Base-by-base conservation (phyloP, 2,888 invertebrate genomes). In the Lasioglossum malachurum region DNA sequence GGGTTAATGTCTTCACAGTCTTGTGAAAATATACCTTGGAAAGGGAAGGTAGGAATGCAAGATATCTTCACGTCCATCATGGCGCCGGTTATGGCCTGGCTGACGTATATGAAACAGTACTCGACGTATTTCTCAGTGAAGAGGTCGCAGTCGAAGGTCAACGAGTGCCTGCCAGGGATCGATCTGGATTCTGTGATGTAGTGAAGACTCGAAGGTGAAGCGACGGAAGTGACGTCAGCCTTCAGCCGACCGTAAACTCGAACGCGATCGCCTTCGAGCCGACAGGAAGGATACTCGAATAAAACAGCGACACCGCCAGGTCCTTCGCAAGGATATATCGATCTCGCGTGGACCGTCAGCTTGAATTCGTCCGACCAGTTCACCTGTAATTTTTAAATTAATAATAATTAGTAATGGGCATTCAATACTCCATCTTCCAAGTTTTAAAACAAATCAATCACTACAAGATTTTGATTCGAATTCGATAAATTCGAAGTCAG, bases 21-120 rank as follows among this genome's bases (percentile, higher is more conserved):
- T 57, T n/a, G 10, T 12, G 4, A 44, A 27, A 27, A 44, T 69
- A 94, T 95, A 98, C 98, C 98, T 95, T 97, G 96, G 14, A 98
- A 96, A 0, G 98, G 98, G 88, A 98, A 96, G 0, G 98, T 98
- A 0, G 98, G 98, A 44, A 98, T 96, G 93, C 98, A 98, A 94
- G 98, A 98, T 96, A 97, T 97, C 88, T 98, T 96, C 23, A 98
- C 98, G 94, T 98, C 98, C 4, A 98, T 97, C 84, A 98, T 98
- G 0, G 98, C 98, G 0, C 98, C 98, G 0, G 97, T 98, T 89
- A 98, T 97, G 0, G 98, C 98, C 93, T 98, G 97, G 64, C 98
- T 98, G 53, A 98, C 98, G 95, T 98, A 98, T 81, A 98, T 97
- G 95, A 98, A 98, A 95, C 98, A 98, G 94, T 98, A 98, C 94